Base-by-base conservation (phyloP, 2,797 vertebrate genomes). In the Enteromius argenteus region DNA sequence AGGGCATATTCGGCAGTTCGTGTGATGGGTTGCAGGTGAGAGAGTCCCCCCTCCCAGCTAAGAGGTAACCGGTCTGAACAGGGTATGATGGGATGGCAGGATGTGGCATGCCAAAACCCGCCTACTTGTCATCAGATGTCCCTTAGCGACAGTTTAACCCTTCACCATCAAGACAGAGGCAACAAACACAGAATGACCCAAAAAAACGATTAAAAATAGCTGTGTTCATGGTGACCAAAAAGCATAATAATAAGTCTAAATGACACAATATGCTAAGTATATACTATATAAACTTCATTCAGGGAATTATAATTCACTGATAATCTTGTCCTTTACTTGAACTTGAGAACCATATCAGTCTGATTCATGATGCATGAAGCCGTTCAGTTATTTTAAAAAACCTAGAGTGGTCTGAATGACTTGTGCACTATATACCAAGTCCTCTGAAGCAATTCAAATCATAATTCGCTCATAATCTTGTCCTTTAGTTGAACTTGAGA, bases 11-110 rank as follows among this genome's bases (percentile, higher is more conserved):
- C 27, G 73, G 83, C 81, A 71, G 44, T 69, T 68, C 5, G 37
- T 60, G 62, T 30, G 46, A 72, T 66, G 80, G 44, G 51, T 78
- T 83, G 66, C 81, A 74, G 69, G 66, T 69, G 58, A 80, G 39
- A 77, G 46, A 81, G 42, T 15, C n/a, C 27, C 44, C 37, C 7
- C 30, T 53, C 5, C 46, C 49, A 69, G 37, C 37, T 46, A 51
- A 35, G 23, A 72, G 44, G 13, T 37, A 51, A 68, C 78, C 62
- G 15, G 17, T 76, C n/a, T 44, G 8, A n/a, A 13, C 37, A n/a
- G 58, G 39, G 21, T 21, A 60, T 37, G 19, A 46, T 78, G 3
- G 46, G 37, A 78, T 69, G 64, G 9, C 3, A 56, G 32, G 3
- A 77, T 69, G 62, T n/a, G 35, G 23, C 19, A 35, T 35, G 64